Percentiles rank a stretch among this genome's conserved stretches.
phyloP scores from a whole-genome alignment of 2,888 invertebrate genomes.

The Psylliodes chrysocephalus region DNA sequence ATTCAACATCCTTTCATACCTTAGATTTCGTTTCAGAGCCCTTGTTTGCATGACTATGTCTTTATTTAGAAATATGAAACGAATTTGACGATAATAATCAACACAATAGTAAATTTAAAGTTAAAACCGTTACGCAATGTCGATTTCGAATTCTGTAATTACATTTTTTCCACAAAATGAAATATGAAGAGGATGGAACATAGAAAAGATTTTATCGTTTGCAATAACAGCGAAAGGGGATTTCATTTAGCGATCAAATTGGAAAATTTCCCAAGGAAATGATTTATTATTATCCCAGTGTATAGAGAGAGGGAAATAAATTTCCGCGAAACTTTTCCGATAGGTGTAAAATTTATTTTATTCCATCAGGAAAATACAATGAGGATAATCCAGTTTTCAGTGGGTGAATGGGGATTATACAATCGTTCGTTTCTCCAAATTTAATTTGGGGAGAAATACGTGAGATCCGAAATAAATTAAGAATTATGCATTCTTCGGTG shows the following conservation, averaged over 20 bases:
- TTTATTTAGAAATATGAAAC: too few species aligned
- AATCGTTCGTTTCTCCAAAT: neutral
- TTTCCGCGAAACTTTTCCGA: constrained; percentile 20
- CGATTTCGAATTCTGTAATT: constrained; percentile 1
- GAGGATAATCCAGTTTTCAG: constrained; percentile 11
- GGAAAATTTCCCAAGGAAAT: constrained; percentile 23
- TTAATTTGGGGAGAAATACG: too few species aligned
- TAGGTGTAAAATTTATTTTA: constrained; percentile 21
- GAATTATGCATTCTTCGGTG: too few species aligned
- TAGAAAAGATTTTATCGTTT: constrained; percentile 23
- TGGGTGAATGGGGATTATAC: constrained; percentile 6
- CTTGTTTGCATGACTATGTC: too few species aligned
- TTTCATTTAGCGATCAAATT: constrained; percentile 22
- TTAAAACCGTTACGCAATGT: too few species aligned
- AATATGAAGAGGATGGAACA: constrained; percentile 5
- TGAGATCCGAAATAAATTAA: too few species aligned
- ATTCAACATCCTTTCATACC: too few species aligned
- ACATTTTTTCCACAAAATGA: constrained; percentile 15
- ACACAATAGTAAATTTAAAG: too few species aligned
- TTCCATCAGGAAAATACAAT: constrained; percentile 15
- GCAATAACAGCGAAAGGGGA: constrained; percentile 12
- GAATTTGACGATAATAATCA: too few species aligned
- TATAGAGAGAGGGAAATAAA: constrained; percentile 27
- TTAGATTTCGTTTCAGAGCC: too few species aligned
- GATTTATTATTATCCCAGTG: constrained; percentile 20